Conservation (phyloP, 2,888 invertebrate species). For the Malthinus seriepunctatus region DNA sequence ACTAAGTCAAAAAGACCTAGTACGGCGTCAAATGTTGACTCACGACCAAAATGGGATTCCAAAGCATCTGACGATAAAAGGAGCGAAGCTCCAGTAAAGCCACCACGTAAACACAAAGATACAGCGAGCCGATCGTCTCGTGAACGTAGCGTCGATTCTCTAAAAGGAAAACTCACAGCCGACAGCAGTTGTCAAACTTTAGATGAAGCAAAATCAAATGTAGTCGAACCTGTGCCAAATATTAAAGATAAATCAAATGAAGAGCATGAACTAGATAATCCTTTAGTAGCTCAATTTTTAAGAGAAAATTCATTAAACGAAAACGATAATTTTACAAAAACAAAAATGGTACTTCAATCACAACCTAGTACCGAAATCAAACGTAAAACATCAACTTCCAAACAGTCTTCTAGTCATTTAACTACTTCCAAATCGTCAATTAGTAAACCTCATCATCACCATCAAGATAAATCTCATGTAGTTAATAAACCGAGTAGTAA, state of each 20-base stretch:
- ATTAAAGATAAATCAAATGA: background rate
- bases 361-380: conserved; percentile 10
- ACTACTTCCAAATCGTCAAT: background rate
- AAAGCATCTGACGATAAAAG: background rate
- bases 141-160: conserved; percentile 7
- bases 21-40: background rate
- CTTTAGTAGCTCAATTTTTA: conserved; percentile 48
- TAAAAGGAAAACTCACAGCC: background rate
- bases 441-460: background rate
- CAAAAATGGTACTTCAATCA: background rate
- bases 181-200: background rate
- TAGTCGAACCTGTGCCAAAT: background rate
- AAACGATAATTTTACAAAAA: conserved; percentile 15
- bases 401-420: conserved; percentile 7
- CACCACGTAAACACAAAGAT: conserved; percentile 28
- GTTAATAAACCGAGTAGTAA: background rate
- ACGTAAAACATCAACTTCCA: conserved; percentile 2
- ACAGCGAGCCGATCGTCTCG: conserved; percentile 10
- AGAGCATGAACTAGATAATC: conserved; percentile 36
- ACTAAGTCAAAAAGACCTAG: conserved; percentile 49
- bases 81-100: conserved; percentile 24
- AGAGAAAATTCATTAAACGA: conserved; percentile 45
- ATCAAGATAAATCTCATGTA: background rate
- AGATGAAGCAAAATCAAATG: too few species aligned
- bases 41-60: background rate